Percentiles rank a stretch among this genome's conserved stretches.
phyloP scores from a whole-genome alignment of 2,797 vertebrate genomes.

The Acanthurus lineatus region DNA sequence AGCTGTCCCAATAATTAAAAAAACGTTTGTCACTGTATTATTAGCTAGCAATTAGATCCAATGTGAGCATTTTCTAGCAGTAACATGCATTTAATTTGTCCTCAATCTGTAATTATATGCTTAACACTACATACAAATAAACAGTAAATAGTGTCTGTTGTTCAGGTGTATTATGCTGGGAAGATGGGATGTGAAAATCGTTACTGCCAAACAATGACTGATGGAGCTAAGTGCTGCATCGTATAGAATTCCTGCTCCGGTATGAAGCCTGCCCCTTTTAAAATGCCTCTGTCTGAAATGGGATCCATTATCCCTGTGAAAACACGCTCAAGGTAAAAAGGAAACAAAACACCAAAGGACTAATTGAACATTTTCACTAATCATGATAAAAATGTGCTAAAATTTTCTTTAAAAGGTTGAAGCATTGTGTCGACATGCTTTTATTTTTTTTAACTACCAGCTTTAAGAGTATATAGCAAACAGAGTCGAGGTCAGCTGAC shows the following conservation, averaged over 20 bases:
- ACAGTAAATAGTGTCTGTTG: not conserved
- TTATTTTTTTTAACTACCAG: not conserved
- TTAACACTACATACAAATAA: not conserved
- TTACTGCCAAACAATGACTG: slow-evolving; percentile 32
- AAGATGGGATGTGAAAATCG: slow-evolving; percentile 26
- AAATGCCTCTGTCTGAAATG: slow-evolving; percentile 16
- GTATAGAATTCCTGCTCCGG: slow-evolving; percentile 7
- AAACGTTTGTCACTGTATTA: slow-evolving; percentile 34
- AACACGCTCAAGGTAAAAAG: not conserved
- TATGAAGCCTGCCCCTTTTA: slow-evolving; percentile 11
- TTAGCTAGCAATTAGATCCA: slow-evolving; percentile 1
- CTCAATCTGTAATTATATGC: not conserved
- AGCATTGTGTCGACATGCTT: not conserved
- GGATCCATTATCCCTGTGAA: slow-evolving; percentile 8
- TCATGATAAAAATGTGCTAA: not conserved
- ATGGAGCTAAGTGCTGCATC: slow-evolving; percentile 31
- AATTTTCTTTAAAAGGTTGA: not conserved
- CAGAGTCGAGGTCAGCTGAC: not conserved
- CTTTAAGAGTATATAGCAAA: not conserved
- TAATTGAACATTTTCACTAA: slow-evolving; percentile 2
- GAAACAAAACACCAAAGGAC: slow-evolving; percentile 2
- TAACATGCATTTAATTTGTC: slow-evolving; percentile 1
- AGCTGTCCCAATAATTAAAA: slow-evolving; percentile 37
- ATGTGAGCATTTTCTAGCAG: not conserved
- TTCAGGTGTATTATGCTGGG: not conserved